These are phyloP conservation scores for Bombyx mandarina DNA, from an alignment of 1,140 invertebrate species.

Conservation along the genomic window DNA sequence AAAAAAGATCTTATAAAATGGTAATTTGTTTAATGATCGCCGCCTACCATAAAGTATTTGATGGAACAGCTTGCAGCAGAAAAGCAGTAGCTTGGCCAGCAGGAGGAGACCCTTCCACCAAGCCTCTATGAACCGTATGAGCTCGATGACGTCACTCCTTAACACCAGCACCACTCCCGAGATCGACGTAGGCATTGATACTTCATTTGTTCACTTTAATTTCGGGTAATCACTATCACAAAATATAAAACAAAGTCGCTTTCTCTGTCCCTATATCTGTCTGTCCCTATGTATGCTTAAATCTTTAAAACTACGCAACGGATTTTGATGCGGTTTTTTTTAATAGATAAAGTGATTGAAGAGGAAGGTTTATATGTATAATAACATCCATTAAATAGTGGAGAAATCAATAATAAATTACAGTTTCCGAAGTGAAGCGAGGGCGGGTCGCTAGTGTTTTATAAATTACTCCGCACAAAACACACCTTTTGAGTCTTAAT, in stretches of 20 bases:
- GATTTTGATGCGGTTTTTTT: too few species aligned
- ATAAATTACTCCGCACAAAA: not conserved
- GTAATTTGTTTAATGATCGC: not conserved
- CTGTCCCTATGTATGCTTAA: too few species aligned
- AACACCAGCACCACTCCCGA: conserved; percentile 36
- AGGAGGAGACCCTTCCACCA: conserved; percentile 47
- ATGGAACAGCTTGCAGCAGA: conserved; percentile 34
- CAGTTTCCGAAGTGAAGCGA: too few species aligned
- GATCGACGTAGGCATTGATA: conserved; percentile 33
- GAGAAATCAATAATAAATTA: too few species aligned
- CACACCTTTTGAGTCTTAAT: too few species aligned
- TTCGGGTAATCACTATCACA: not conserved
- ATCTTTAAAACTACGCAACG: too few species aligned
- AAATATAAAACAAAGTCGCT: too few species aligned
- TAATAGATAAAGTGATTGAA: too few species aligned
- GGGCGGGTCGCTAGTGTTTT: not conserved
- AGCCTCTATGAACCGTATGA: conserved; percentile 30
- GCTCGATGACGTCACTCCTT: conserved; percentile 29
- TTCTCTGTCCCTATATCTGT: too few species aligned
- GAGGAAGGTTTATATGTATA: too few species aligned
- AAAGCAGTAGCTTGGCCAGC: conserved; percentile 32
- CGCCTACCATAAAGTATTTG: conserved; percentile 36
- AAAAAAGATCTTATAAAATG: too few species aligned
- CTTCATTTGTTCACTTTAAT: conserved; percentile 5
- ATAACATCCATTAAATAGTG: too few species aligned